A percentile compares a stretch with the other conserved stretches of the same genome.
phyloP scores from a whole-genome alignment of 2,797 vertebrate genomes.

The Sphenodon punctatus region DNA sequence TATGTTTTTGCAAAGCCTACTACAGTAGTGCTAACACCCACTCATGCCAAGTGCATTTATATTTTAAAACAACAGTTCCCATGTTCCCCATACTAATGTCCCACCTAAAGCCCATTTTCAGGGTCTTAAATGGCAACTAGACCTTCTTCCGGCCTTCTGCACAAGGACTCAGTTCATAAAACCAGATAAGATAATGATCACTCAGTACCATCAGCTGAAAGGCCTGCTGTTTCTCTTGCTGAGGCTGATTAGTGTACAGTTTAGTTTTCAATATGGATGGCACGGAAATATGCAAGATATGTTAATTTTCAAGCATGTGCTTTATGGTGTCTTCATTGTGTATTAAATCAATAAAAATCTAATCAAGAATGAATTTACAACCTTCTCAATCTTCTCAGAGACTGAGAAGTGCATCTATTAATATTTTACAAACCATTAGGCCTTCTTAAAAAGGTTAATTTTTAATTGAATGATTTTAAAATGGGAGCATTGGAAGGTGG shows the following conservation, averaged over 20 bases:
- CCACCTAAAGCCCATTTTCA: fast-evolving
- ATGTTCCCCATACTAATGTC: too few relatives aligned
- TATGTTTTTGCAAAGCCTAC: too few relatives aligned
- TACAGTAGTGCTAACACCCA: too few relatives aligned
- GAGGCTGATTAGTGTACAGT: neutral
- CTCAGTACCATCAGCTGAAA: neutral
- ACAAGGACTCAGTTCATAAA: neutral
- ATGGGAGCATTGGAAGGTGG: neutral
- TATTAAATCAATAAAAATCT: neutral
- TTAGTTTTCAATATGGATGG: neutral
- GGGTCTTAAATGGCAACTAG: neutral
- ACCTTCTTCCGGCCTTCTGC: fast-evolving
- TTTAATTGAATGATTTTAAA: neutral
- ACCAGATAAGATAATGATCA: neutral
- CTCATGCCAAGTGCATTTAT: too few relatives aligned
- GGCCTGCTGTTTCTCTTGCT: neutral
- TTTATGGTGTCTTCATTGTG: neutral
- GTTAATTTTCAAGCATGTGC: neutral
- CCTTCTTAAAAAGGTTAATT: neutral
- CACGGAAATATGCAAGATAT: neutral
- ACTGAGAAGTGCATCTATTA: neutral
- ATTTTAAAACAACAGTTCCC: too few relatives aligned
- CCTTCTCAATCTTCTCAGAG: fast-evolving
- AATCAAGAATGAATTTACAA: neutral
- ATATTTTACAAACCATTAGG: neutral